Evolutionary conservation across 2,888 invertebrate species (phyloP), one percentile per base, ranked within the genome.

Genomic region (Pinctada fucata): DNA sequence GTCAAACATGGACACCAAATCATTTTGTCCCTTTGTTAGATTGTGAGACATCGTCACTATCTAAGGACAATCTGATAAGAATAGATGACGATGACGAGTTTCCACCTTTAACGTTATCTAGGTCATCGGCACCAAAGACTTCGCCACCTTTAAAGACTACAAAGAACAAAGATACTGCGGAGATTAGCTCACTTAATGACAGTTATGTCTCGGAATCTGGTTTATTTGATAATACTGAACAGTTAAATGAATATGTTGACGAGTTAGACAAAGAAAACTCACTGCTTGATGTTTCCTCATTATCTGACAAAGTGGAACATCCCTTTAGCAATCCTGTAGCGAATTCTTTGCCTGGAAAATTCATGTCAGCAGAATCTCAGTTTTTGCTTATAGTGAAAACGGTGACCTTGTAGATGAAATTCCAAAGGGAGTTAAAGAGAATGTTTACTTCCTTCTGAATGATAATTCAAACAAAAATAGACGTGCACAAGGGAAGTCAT

Each of bases 371-470:
- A 31, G 70, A 70, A 3, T 8, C 49, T 8, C 70, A 70, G 16
- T 50, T 70, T 51, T 13, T 50, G n/a, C 47, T 68, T 68, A 6
- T 68, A n/a, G 49, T 13, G 47, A 47, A 3, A 47, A 68, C 10
- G 5, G n/a, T 47, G 49, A 13, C 47, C 4, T 47, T 13, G 51
- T 51, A 3, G 2, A 51, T 5, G 47, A n/a, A 13, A 76, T 76
- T 50, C 72, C 72, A 4, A 45, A 31, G 45, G 68, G 52, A 4
- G 72, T 72, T 47, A 72, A 72, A 48, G 16, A 72, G 49, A 78
- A 68, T 58, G 52, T 72, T 1, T 66, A 66, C 65, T 78, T 78
- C 31, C 47, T 72, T 45, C 31, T 78, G 2, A 16, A 73, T 58
- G 51, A 78, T 63, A 48, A 52, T 3, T 16, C 16, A 5, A 78